phyloP scores from a whole-genome alignment of 2,113 vertebrate species.

The Montifringilla adamsi region DNA sequence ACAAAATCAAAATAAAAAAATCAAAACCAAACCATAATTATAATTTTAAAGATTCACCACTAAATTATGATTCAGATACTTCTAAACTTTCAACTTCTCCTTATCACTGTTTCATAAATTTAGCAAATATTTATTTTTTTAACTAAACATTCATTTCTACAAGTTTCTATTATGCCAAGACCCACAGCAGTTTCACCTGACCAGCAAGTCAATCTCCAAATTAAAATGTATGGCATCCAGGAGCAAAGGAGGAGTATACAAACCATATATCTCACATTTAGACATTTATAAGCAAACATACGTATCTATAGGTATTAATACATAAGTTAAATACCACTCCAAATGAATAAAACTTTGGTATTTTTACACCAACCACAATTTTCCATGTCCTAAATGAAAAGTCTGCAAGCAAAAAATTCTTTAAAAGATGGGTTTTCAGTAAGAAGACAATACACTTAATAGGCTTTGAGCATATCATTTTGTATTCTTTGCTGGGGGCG shows the following conservation, averaged over 20 bases:
- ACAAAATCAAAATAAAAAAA: background rate
- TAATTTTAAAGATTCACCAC: background rate
- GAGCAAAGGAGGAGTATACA: background rate
- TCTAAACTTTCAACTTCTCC: background rate
- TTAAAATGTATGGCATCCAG: background rate
- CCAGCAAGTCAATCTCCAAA: background rate
- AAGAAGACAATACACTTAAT: background rate
- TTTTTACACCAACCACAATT: background rate
- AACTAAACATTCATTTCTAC: background rate
- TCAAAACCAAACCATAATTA: background rate
- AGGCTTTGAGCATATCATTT: background rate
- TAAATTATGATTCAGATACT: background rate
- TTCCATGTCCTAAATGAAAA: background rate
- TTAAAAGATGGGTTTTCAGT: background rate
- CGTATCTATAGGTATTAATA: background rate
- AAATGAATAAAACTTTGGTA: background rate
- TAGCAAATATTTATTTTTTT: background rate
- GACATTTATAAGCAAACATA: background rate
- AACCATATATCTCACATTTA: background rate
- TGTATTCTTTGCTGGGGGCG: background rate
- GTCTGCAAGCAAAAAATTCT: background rate
- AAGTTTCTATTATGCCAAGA: background rate
- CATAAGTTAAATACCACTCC: background rate
- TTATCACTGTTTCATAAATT: background rate
- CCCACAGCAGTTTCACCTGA: background rate